A percentile compares a stretch with the other conserved stretches of the same genome.
These are phyloP conservation scores for Cantharis nigra DNA, from an alignment of 2,888 invertebrate genomes.

Conservation along the genomic window DNA sequence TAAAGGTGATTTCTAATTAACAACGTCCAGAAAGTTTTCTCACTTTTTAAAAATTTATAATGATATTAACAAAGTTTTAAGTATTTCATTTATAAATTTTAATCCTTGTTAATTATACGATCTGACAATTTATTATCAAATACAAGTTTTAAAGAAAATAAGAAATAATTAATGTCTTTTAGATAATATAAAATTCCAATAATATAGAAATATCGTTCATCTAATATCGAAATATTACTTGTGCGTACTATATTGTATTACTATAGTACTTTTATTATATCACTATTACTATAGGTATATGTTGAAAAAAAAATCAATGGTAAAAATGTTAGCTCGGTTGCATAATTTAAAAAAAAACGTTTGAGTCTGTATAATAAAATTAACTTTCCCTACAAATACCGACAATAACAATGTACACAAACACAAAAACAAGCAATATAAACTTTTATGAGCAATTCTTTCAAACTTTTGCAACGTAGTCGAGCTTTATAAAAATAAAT, in stretches of 20 bases:
- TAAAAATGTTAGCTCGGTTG: not conserved
- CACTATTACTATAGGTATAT: too few species aligned
- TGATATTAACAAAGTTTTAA: not conserved
- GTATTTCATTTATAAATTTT: not conserved
- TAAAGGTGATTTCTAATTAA: not conserved
- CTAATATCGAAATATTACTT: not conserved
- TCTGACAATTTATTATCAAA: too few species aligned
- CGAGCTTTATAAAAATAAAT: not conserved
- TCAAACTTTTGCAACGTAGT: not conserved
- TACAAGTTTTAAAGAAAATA: too few species aligned
- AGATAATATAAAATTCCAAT: too few species aligned
- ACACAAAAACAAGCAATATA: not conserved
- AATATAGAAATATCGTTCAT: not conserved
- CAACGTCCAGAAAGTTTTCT: not conserved
- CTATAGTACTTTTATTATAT: too few species aligned
- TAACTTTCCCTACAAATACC: not conserved
- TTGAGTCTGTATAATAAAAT: not conserved
- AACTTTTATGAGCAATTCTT: not conserved
- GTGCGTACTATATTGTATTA: not conserved
- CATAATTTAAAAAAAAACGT: not conserved
- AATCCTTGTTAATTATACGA: not conserved
- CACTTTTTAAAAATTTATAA: not conserved
- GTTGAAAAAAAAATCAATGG: not conserved
- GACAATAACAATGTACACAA: not conserved
- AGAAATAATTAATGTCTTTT: too few species aligned